phyloP scores from a whole-genome alignment of 2,797 vertebrate genomes.

The Anguilla obscura region DNA sequence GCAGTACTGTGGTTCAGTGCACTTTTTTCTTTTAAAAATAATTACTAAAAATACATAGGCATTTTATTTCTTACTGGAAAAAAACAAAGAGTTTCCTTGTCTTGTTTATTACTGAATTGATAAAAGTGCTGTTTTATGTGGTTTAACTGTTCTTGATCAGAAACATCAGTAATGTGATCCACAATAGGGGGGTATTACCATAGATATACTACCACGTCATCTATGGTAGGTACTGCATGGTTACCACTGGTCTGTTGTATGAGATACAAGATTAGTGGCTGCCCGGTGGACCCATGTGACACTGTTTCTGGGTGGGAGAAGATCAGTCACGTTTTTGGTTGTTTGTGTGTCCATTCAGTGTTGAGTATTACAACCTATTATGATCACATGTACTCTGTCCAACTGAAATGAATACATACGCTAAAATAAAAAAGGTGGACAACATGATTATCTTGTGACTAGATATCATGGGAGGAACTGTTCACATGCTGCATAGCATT shows the following conservation, averaged over 20 bases:
- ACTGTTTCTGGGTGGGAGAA: not conserved
- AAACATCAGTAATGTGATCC: conserved; percentile 3
- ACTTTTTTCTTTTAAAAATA: conserved; percentile 46
- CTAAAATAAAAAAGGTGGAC: conserved; percentile 50
- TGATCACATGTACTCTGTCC: conserved; percentile 59
- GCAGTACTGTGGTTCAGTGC: conserved; percentile 54
- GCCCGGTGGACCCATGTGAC: not conserved
- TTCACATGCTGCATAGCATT: conserved; percentile 11
- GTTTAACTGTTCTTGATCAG: conserved; percentile 14
- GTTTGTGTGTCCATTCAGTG: conserved; percentile 24
- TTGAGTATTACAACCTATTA: conserved; percentile 40
- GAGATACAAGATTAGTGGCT: too few relatives aligned
- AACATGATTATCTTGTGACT: conserved; percentile 37
- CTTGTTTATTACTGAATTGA: conserved; percentile 52
- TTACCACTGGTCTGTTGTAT: not conserved
- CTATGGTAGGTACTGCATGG: not conserved
- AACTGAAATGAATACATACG: conserved; percentile 53
- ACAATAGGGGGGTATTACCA: not conserved
- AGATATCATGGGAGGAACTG: not conserved
- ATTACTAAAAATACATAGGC: conserved; percentile 42
- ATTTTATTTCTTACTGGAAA: conserved; percentile 51
- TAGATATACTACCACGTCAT: not conserved
- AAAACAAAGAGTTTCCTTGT: conserved; percentile 49
- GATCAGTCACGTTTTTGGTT: not conserved
- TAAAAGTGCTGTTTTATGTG: conserved; percentile 37